Percentiles rank a stretch among this genome's conserved stretches.
Conservation (phyloP, 2,113 vertebrate genomes). For the Seriola quinqueradiata region DNA sequence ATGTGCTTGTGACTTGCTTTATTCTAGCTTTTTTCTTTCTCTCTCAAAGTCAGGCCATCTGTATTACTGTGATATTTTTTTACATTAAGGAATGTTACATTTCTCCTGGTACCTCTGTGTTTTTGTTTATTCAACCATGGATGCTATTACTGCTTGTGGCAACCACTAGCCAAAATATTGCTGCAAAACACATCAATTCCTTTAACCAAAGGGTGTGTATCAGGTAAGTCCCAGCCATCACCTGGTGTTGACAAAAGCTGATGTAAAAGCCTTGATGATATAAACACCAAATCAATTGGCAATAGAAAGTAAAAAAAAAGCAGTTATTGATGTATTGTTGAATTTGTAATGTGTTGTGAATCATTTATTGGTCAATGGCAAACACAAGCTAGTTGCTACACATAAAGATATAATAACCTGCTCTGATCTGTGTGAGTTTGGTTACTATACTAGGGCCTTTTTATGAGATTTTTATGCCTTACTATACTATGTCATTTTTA, state of each 20-base stretch:
- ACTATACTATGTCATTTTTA: too few species aligned
- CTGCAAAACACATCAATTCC: neutral
- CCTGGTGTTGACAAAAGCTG: constrained; percentile 19
- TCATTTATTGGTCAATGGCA: constrained; percentile 13
- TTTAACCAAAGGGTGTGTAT: neutral
- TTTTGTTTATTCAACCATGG: neutral
- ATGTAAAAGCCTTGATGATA: constrained; percentile 13
- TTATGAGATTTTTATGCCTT: too few species aligned
- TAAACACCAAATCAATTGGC: neutral
- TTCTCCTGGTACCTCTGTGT: neutral
- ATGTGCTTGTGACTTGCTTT: neutral
- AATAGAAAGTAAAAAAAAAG: constrained; percentile 5
- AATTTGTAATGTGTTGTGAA: constrained; percentile 11
- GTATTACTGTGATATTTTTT: neutral
- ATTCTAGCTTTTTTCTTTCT: neutral
- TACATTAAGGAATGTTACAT: neutral
- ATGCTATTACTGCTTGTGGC: neutral
- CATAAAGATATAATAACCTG: constrained; percentile 63
- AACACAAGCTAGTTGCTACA: constrained; percentile 9
- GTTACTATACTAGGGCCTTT: neutral
- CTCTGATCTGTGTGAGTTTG: constrained; percentile 36
- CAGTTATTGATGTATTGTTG: constrained; percentile 3
- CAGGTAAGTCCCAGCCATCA: constrained; percentile 13
- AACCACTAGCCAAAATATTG: neutral
- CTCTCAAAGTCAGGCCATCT: neutral